These are phyloP conservation scores for Ochropleura leucogaster DNA, from an alignment of 2,888 invertebrate genomes.

Conservation along the genomic window DNA sequence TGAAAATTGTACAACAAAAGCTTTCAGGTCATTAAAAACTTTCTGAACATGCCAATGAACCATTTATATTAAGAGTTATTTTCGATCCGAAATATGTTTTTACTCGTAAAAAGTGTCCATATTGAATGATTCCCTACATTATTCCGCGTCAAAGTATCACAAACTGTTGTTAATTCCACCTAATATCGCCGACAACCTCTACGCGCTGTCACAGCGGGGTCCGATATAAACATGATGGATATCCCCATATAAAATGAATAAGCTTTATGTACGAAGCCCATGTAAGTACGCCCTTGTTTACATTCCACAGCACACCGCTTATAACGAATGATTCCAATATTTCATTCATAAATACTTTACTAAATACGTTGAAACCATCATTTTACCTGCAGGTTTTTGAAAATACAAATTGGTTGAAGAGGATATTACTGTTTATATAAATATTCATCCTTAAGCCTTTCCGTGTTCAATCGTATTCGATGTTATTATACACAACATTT, in stretches of 20 bases:
- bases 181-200: conserved; percentile 87
- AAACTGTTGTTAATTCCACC: conserved; percentile 88
- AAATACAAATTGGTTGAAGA: conserved; percentile 3
- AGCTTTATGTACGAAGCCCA: conserved; percentile 71
- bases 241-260: conserved; percentile 83
- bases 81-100: conserved; percentile 40
- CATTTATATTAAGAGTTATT: conserved; percentile 7
- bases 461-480: neutral
- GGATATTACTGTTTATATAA: neutral
- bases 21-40: neutral
- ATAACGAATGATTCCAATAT: conserved; percentile 61
- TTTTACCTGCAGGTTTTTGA: conserved; percentile 23
- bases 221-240: conserved; percentile 89
- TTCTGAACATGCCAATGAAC: neutral
- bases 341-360: conserved; percentile 49
- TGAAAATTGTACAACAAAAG: neutral
- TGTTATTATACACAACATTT: neutral
- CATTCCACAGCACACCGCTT: conserved; percentile 53
- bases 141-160: conserved; percentile 86
- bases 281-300: conserved; percentile 67
- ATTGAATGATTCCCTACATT: conserved; percentile 80
- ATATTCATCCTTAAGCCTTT: neutral
- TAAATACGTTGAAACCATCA: conserved; percentile 22
- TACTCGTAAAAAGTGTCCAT: conserved; percentile 66
- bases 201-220: conserved; percentile 84